Evolutionary conservation across 2,888 invertebrate genomes (phyloP), one percentile per base, ranked within the genome.

Genomic region (Aspidiotus destructor): DNA sequence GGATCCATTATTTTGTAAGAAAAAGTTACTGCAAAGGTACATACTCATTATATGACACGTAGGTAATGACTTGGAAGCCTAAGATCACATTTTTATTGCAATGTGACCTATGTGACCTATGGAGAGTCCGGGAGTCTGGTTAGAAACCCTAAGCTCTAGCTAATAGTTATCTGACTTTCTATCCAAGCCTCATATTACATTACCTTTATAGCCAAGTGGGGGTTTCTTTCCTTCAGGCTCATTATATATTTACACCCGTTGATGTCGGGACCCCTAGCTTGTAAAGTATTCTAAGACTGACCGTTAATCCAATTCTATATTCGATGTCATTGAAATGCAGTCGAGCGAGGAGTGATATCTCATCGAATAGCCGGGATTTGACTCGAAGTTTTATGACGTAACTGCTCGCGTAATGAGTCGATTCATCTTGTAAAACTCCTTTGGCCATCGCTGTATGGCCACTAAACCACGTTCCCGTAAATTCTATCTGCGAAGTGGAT

Each of bases 381-480:
- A 88, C 78, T 7, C 86, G 77, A 9, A 89, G 76, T 75, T 90
- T 90, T 1, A 89, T 76, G 62, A 83, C 82, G 73, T 87, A 85
- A 55, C 84, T 84, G 16, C 84, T 83, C 71, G 83, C 77, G 17
- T 83, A 81, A 0, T 83, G 79, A 7, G 84, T 83, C 0, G 88
- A 89, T 73, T 84, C 84, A 76, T 91, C 89, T 72, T 85, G 84
- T 75, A 90, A 91, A 1, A 84, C 80, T 0, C 89, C 90, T 72
- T 84, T 84, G 1, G 86, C 79, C 57, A 84, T 84, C 71, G 88
- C 80, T 71, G 84, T 86, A 71, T 86, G 84, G 1, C 88, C 89
- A 60, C 88, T 89, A 76, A 91, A 90, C 90, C 90, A 91, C 0
- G 86, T 82, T 0, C 88, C 89, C 41, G 81, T 81, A 53, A 88